Conservation (phyloP, 2,888 invertebrate species). For the Sarcophaga variegata region DNA sequence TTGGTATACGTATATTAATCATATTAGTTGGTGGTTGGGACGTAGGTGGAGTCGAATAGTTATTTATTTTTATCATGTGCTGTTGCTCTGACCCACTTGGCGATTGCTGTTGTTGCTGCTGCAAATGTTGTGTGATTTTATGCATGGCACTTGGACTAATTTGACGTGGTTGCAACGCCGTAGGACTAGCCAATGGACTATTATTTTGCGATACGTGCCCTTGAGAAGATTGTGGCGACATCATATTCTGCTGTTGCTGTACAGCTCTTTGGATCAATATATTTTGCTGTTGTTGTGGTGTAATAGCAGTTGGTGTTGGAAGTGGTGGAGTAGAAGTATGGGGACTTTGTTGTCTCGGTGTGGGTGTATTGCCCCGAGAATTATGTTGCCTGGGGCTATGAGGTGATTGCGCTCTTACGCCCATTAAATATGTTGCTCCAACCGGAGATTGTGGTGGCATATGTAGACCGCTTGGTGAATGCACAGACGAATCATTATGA, state of each 20-base stretch:
- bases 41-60: constrained; percentile 68
- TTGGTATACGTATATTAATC: constrained; percentile 61
- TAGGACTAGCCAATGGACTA: constrained; percentile 60
- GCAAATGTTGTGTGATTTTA: constrained; percentile 73
- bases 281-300: constrained; percentile 67
- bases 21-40: constrained; percentile 63
- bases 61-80: constrained; percentile 75
- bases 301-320: constrained; percentile 41
- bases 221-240: constrained; percentile 70
- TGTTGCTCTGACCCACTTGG: constrained; percentile 72
- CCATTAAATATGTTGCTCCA: constrained; percentile 72
- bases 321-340: constrained; percentile 65
- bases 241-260: constrained; percentile 65
- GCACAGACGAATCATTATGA: constrained; percentile 56
- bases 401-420: constrained; percentile 79
- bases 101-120: constrained; percentile 67
- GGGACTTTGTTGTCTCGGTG: constrained; percentile 74
- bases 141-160: constrained; percentile 76
- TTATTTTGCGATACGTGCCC: constrained; percentile 35
- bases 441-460: constrained; percentile 70
- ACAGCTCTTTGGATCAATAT: constrained; percentile 45
- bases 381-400: constrained; percentile 78
- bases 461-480: constrained; percentile 64
- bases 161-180: constrained; percentile 52
- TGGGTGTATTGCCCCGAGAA: constrained; percentile 72